Base-by-base conservation (phyloP, 1,140 invertebrate genomes). In the Nebria ingens region DNA sequence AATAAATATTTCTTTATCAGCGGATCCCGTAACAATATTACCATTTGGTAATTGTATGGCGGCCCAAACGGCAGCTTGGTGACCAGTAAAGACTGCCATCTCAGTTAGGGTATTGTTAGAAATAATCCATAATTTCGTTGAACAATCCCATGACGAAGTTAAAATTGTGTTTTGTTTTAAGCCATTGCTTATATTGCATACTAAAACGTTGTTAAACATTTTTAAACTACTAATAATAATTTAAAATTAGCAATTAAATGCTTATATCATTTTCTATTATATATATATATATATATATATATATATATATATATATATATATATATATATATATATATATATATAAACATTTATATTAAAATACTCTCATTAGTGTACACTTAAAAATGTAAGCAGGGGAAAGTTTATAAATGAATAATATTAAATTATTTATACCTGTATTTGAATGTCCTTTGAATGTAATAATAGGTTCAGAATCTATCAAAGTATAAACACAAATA, bases 71-170 rank as follows among this genome's bases (percentile, higher is more conserved):
- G 94, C 90, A 19, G 86, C 88, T 59, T 80, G 74, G 65, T 97
- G 93, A 3, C 87, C 92, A 61, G 74, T 74, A 1, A 91, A 73
- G 1, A 81, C 81, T 23, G 83, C 63, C 0, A 75, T 62, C 21
- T 69, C 61, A 20, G 55, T 58, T 19, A 70, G 66, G 21, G 76
- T 68, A 23, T 73, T 17, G 15, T 6, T 68, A 1, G 76, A 73
- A 9, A 85, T 56, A 50, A 78, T 75, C 93, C 93, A 96, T 17
- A 94, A 73, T 64, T 84, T 82, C 0, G 87, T 90, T 12, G 87
- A 90, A 59, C 79, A 79, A 68, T 97, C 94, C 93, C 93, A 97
- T 11, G 93, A 97, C 40, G 91, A 88, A 65, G 85, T 91, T 15
- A 85, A 65, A 66, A 89, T 76, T 15, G 79, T 75, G 22, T 66